A percentile compares a stretch with the other conserved stretches of the same genome.
Conservation (phyloP, 2,797 vertebrate genomes). For the Lacerta viridis region DNA sequence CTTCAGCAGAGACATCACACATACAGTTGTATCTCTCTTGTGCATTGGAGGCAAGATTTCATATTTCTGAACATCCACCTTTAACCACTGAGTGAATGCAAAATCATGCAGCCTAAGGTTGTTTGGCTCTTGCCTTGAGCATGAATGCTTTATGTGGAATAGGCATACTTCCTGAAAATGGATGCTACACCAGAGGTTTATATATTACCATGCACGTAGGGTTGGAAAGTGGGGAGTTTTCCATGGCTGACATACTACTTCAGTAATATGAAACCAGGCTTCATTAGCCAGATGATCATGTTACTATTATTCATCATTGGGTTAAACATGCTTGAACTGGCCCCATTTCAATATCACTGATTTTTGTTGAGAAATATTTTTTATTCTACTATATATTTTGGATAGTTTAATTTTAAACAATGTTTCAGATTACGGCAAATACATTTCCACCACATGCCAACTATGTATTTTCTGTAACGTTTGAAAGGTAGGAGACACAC, state of each 20-base stretch:
- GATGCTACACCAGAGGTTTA: neutral
- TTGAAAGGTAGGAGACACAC: neutral
- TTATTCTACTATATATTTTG: neutral
- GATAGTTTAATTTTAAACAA: neutral
- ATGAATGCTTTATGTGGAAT: neutral
- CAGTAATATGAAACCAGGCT: neutral
- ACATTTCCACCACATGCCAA: neutral
- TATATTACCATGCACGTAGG: neutral
- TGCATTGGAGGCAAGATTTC: neutral
- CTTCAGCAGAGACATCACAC: neutral
- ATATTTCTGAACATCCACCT: neutral
- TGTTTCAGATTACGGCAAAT: neutral
- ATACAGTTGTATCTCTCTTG: neutral
- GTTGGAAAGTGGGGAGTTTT: neutral
- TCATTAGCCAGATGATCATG: neutral
- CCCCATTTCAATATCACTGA: neutral
- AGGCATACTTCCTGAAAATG: neutral
- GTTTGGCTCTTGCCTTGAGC: neutral
- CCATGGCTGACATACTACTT: neutral
- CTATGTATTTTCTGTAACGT: neutral
- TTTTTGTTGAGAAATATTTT: neutral
- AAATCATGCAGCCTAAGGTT: neutral
- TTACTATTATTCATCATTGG: neutral
- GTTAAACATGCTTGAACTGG: neutral
- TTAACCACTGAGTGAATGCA: neutral